Evolutionary conservation across 2,888 invertebrate species (phyloP), one percentile per base, ranked within the genome.

Genomic region (Spilosoma lubricipeda): DNA sequence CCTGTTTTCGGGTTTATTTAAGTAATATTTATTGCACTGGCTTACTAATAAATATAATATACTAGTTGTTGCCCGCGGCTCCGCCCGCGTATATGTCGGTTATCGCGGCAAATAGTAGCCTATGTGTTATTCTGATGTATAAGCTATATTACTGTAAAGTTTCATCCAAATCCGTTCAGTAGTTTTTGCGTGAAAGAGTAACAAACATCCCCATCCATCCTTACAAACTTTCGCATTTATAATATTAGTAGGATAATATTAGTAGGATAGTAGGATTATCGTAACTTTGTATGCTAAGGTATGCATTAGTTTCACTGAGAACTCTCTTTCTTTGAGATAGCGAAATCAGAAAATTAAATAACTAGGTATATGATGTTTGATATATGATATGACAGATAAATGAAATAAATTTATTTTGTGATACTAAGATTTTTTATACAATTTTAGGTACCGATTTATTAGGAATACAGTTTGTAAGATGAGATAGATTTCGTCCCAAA

Each of bases 1-100:
- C 85, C 78, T 64, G 85, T 83, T 83, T 78, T 77, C 78, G 75
- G 67, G 81, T 79, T 79, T 84, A 79, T 75, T 77, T 82, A 78
- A 68, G 73, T 79, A 78, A 76, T 78, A 84, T 83, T 81, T 83
- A 84, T 82, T 81, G 79, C 76, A 75, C 78, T 77, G 72, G 76
- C 78, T 78, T 84, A 80, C 77, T 83, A 77, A 70, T 64, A 64
- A 18, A 0, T 36, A 65, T 36, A 20, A 65, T 33, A n/a, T n/a
- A n/a, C n/a, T n/a, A n/a, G n/a, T n/a, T n/a, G n/a, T n/a, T n/a
- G n/a, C n/a, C n/a, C n/a, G n/a, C n/a, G n/a, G n/a, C n/a, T n/a
- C n/a, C n/a, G n/a, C n/a, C n/a, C n/a, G n/a, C n/a, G n/a, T n/a
- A n/a, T n/a, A n/a, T n/a, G n/a, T n/a, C n/a, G n/a, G n/a, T n/a